Evolutionary conservation across 2,888 invertebrate genomes (phyloP).

Genomic region (Tenthredo distinguenda): DNA sequence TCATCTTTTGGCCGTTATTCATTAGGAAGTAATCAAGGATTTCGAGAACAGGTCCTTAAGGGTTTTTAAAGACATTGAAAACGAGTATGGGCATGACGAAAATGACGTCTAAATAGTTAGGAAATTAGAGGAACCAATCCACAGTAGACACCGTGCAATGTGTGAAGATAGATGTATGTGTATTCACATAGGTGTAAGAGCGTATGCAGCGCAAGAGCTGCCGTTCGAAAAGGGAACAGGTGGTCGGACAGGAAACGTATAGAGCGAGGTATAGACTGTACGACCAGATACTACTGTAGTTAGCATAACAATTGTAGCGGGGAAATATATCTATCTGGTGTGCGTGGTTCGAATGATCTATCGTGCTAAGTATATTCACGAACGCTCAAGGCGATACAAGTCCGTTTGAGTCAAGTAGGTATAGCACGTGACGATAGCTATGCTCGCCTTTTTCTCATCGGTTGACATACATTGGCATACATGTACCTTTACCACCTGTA

Average conservation of each 20-base stretch:
- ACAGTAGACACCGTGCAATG: slow-evolving; percentile 22
- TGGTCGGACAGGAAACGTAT: slow-evolving; percentile 76
- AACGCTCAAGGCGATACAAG: slow-evolving; percentile 39
- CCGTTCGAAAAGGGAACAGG: slow-evolving; percentile 74
- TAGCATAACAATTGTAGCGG: slow-evolving; percentile 77
- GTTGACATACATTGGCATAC: slow-evolving; percentile 2
- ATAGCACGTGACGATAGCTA: slow-evolving; percentile 37
- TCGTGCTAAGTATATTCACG: slow-evolving; percentile 58
- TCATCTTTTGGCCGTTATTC: slow-evolving; percentile 25
- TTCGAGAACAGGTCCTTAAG: neutral
- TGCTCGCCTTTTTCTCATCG: slow-evolving; percentile 19
- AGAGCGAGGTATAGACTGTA: slow-evolving; percentile 51
- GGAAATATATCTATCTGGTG: slow-evolving; percentile 66
- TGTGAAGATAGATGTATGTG: neutral
- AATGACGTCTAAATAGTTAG: neutral
- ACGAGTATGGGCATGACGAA: slow-evolving; percentile 30
- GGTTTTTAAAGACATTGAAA: neutral
- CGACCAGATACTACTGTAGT: slow-evolving; percentile 62
- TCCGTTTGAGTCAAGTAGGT: slow-evolving; percentile 15
- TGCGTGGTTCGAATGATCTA: slow-evolving; percentile 72
- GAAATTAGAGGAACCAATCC: slow-evolving; percentile 24
- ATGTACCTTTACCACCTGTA: neutral
- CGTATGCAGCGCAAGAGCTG: slow-evolving; percentile 57
- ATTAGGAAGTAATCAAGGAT: slow-evolving; percentile 5
- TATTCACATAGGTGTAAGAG: slow-evolving; percentile 15